Conservation (phyloP, 2,797 vertebrate species). For the Threskiornis aethiopicus region DNA sequence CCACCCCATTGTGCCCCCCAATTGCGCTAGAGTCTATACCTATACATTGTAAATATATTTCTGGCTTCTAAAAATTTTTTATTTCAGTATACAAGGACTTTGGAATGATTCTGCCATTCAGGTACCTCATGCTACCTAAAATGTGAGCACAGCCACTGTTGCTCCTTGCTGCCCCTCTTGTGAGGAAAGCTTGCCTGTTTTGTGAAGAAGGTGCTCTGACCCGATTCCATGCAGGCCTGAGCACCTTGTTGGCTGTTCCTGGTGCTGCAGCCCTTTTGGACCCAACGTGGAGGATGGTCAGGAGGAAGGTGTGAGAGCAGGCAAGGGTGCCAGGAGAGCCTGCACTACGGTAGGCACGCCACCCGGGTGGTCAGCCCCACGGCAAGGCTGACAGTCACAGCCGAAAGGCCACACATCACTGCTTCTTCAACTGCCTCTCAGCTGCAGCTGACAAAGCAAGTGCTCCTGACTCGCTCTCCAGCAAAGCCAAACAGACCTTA, state of each 20-base stretch:
- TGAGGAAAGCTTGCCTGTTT: background rate
- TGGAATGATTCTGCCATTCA: background rate
- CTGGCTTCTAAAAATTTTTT: background rate
- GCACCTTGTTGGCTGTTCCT: background rate
- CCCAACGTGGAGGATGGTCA: fast-evolving
- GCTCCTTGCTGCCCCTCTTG: background rate
- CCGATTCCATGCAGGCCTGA: background rate
- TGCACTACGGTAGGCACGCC: background rate
- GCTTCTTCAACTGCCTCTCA: background rate
- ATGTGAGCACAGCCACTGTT: background rate
- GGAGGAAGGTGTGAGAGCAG: background rate
- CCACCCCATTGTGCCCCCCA: background rate
- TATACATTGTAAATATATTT: background rate
- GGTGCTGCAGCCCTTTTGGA: background rate
- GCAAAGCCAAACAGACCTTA: background rate
- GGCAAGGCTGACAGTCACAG: background rate
- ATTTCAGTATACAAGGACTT: background rate
- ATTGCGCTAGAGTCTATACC: fast-evolving
- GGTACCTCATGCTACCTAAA: background rate
- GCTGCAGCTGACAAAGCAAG: background rate
- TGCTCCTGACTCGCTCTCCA: background rate
- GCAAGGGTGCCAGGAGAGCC: background rate
- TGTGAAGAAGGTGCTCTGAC: background rate
- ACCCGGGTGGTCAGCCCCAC: fast-evolving
- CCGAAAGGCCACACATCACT: fast-evolving